Evolutionary conservation across 2,113 vertebrate genomes (phyloP).

Genomic region (Labeo catla): DNA sequence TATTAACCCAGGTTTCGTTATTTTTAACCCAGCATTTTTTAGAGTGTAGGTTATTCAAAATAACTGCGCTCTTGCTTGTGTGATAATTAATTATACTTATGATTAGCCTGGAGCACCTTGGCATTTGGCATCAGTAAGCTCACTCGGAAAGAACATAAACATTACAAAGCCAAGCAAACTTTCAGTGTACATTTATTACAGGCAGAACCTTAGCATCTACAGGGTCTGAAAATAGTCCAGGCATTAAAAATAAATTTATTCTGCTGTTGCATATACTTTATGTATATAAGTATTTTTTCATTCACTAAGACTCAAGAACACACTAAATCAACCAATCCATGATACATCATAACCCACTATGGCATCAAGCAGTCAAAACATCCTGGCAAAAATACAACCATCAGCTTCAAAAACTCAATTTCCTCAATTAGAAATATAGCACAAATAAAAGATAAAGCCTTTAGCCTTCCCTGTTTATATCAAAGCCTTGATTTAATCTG

Average conservation of each 20-base stretch:
- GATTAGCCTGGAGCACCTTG: background rate
- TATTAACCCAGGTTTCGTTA: too few species aligned
- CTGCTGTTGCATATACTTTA: conserved; percentile 27
- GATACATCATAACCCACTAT: conserved; percentile 15
- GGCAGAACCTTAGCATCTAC: conserved; percentile 27
- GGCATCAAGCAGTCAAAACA: conserved; percentile 51
- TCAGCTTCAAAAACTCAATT: conserved; percentile 37
- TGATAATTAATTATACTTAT: too few species aligned
- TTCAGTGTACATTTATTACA: conserved; percentile 22
- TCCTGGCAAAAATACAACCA: conserved; percentile 48
- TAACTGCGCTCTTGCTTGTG: too few species aligned
- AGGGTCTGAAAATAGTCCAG: conserved; percentile 40
- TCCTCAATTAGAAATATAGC: conserved; percentile 1
- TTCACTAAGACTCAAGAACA: conserved; percentile 41
- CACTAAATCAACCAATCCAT: conserved; percentile 41
- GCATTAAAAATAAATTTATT: conserved; percentile 42
- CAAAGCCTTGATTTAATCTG: conserved; percentile 48
- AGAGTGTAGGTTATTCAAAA: too few species aligned
- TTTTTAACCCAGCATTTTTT: too few species aligned
- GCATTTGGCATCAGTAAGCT: conserved; percentile 13
- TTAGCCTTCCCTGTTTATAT: conserved; percentile 51
- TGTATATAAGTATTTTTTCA: conserved; percentile 43
- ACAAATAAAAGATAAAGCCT: conserved; percentile 56
- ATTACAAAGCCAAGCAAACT: conserved; percentile 16
- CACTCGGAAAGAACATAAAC: conserved; percentile 35